A percentile compares a stretch with the other conserved stretches of the same genome.
These are phyloP conservation scores for Tetraneura akinire DNA, from an alignment of 1,140 invertebrate species.

Conservation along the genomic window DNA sequence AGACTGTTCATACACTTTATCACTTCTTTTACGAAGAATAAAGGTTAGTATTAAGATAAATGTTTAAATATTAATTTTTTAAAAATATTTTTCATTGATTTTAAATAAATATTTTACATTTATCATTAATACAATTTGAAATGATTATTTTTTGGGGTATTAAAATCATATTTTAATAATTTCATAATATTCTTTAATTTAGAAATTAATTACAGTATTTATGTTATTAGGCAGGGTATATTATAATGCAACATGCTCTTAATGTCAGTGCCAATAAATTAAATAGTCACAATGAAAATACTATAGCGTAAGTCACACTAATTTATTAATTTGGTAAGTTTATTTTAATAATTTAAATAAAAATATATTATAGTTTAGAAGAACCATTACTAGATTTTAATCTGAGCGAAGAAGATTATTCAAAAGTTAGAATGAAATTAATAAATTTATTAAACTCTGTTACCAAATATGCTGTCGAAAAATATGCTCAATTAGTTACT, in stretches of 20 bases:
- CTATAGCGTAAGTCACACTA: not conserved
- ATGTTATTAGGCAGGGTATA: slow-evolving; percentile 65
- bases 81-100: too few species aligned
- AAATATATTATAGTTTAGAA: slow-evolving; percentile 32
- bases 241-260: slow-evolving; percentile 65
- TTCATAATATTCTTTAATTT: not conserved
- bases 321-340: not conserved
- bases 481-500: slow-evolving; percentile 71
- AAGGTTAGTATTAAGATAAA: slow-evolving; percentile 61
- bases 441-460: slow-evolving; percentile 75
- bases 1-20: slow-evolving; percentile 68
- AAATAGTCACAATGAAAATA: not conserved
- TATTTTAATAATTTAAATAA: not conserved
- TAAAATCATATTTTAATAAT: not conserved
- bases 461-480: slow-evolving; percentile 89
- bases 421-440: slow-evolving; percentile 69
- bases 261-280: slow-evolving; percentile 40
- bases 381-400: slow-evolving; percentile 65
- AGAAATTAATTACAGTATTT: slow-evolving; percentile 11
- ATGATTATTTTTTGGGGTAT: not conserved
- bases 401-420: slow-evolving; percentile 71
- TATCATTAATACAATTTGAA: too few species aligned
- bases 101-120: too few species aligned
- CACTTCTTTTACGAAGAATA: slow-evolving; percentile 64
- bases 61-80: too few species aligned